Base-by-base conservation (phyloP, 1,140 invertebrate genomes). In the Drosophila ambigua region DNA sequence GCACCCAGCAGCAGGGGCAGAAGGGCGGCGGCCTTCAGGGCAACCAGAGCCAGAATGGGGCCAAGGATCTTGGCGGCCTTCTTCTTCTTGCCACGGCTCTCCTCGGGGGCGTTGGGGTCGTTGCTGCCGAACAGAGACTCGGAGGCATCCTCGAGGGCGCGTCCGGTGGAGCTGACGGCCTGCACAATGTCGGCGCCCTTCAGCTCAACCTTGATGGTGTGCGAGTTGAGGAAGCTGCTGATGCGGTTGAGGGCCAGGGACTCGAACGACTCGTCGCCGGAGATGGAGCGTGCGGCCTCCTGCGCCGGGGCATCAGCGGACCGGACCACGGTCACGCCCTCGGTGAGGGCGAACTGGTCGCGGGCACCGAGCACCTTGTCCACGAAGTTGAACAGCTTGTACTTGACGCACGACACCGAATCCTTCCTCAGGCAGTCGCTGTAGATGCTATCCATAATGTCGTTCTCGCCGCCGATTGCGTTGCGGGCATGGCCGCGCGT, bases 171-270 rank as follows among this genome's bases (percentile, higher is more conserved):
- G 52, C 95, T 94, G 26, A 97, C 95, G 2, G 95, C 95, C 60
- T 95, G 95, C 3, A 97, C 93, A n/a, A 97, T 95, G 80, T 97
- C 96, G 55, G 94, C 94, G 24, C 96, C 96, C 92, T 96, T 96
- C 48, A 97, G 93, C 92, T 97, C 96, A n/a, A 97, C 94, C 87
- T 96, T 96, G 53, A 97, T 92, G 20, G 96, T 95, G 92, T 97
- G 96, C 0, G 95, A 95, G 80, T 94, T 94, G 35, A 97, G 92
- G 92, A 96, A 97, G 50, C 94, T 93, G 72, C 95, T 94, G 43
- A 96, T 92, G 55, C 96, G 94, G 63, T 94, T 94, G 54, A 94
- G 92, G 26, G 96, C 81, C 59, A 96, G 91, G 15, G 94, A 93
- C 64, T 96, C 96, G 24, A 96, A 93, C 20, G 94, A 93, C 54